Percentiles rank a stretch among this genome's conserved stretches.
Evolutionary conservation across 2,888 invertebrate species (phyloP).

Genomic region (Andrena fulva): DNA sequence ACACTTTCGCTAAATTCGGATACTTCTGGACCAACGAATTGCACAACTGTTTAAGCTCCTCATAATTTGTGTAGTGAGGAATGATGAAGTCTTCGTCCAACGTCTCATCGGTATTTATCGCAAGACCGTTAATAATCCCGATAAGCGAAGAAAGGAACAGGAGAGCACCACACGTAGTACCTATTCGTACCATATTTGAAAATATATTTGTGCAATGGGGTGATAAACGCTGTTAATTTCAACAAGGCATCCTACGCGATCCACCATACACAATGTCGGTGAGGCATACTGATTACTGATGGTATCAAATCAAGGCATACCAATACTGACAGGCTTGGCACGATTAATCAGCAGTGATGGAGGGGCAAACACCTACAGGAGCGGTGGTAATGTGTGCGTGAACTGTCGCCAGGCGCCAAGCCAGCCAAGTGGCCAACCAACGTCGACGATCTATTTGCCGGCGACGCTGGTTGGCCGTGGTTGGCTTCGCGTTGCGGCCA

Average conservation of each 20-base stretch:
- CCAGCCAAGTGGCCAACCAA: no score
- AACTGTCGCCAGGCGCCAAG: no score
- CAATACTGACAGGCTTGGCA: no score
- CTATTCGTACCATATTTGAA: conserved; percentile 34
- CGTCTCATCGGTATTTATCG: conserved; percentile 39
- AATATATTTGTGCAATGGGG: conserved; percentile 12
- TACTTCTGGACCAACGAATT: conserved; percentile 88
- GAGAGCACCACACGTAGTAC: conserved; percentile 21
- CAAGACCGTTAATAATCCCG: conserved; percentile 37
- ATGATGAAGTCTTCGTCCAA: conserved; percentile 75
- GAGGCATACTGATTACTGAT: conserved; percentile 48
- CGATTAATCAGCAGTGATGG: no score
- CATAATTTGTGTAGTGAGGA: conserved; percentile 88
- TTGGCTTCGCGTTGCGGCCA: no score
- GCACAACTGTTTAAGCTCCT: conserved; percentile 89
- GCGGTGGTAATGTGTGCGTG: no score
- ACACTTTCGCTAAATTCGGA: conserved; percentile 90
- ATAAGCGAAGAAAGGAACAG: conserved; percentile 38
- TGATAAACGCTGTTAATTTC: conserved; percentile 30
- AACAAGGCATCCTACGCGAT: conserved; percentile 42
- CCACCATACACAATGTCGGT: conserved; percentile 35
- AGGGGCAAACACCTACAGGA: no score
- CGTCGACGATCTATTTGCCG: no score
- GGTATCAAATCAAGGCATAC: conserved; percentile 38
- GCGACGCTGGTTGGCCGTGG: no score